Evolutionary conservation across 2,113 vertebrate species (phyloP).

Genomic region (Arvicanthis niloticus): DNA sequence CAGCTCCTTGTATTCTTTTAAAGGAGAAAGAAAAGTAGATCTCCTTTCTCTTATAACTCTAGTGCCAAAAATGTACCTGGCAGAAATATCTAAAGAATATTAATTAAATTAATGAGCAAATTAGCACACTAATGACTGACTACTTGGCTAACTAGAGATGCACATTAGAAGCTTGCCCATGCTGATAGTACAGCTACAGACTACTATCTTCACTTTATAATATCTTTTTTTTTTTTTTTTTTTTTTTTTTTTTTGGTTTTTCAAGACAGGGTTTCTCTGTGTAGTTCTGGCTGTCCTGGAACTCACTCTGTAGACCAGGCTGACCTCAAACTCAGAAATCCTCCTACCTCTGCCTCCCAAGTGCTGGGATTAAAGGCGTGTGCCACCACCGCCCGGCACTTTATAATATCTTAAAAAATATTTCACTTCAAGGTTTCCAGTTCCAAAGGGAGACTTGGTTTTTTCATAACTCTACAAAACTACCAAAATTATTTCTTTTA

Average conservation of each 20-base stretch:
- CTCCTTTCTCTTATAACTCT: background rate
- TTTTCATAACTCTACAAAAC: background rate
- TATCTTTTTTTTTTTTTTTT: too few species aligned
- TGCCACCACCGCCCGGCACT: too few species aligned
- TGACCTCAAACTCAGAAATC: too few species aligned
- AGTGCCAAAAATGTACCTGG: background rate
- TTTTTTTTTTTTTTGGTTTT: too few species aligned
- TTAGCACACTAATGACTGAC: background rate
- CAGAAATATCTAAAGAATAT: background rate
- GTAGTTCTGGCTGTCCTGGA: too few species aligned
- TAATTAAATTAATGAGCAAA: background rate
- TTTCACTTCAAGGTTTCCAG: background rate
- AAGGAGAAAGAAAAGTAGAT: background rate
- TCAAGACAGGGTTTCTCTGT: too few species aligned
- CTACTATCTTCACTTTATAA: background rate
- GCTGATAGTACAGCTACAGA: background rate
- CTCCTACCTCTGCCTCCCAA: too few species aligned
- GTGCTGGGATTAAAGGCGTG: too few species aligned
- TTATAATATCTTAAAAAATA: background rate
- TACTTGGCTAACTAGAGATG: slow-evolving; percentile 11
- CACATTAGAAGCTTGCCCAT: background rate
- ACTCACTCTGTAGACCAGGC: too few species aligned
- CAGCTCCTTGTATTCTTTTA: background rate
- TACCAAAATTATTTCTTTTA: background rate
- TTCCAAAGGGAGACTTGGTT: background rate